Conservation (phyloP, 1,140 invertebrate genomes). For the Hestina assimilis region DNA sequence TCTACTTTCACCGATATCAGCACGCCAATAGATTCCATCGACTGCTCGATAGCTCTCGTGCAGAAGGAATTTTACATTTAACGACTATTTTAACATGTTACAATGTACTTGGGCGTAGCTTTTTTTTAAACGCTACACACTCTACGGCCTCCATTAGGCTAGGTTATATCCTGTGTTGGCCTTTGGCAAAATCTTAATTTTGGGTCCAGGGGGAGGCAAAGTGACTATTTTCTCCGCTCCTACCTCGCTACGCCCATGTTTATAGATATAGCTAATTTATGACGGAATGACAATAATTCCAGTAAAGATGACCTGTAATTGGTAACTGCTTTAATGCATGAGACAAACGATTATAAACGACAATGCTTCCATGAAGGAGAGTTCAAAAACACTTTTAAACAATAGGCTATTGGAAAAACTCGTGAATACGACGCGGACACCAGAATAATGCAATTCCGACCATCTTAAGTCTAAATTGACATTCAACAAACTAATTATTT, state of each 20-base stretch:
- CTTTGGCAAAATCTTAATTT: too few species aligned
- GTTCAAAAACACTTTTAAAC: constrained; percentile 48
- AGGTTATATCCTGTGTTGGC: too few species aligned
- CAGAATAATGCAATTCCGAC: neutral
- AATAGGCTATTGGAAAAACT: constrained; percentile 56
- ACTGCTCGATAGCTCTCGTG: constrained; percentile 44
- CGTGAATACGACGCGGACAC: constrained; percentile 18
- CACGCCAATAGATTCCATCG: constrained; percentile 58
- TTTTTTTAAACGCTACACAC: too few species aligned
- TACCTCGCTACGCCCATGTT: too few species aligned
- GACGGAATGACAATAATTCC: neutral
- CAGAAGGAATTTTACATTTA: constrained; percentile 21
- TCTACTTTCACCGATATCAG: constrained; percentile 64
- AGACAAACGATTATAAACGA: constrained; percentile 10
- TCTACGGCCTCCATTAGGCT: too few species aligned
- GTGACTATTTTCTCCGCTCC: too few species aligned
- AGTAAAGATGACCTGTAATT: neutral
- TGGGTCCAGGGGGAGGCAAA: too few species aligned
- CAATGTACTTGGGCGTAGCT: neutral
- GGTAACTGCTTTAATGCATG: neutral
- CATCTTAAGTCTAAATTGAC: neutral
- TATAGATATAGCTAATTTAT: neutral
- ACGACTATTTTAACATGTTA: neutral
- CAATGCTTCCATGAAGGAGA: constrained; percentile 44
- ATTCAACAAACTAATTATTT: neutral